Percentiles rank a stretch among this genome's conserved stretches.
Evolutionary conservation across 2,113 vertebrate species (phyloP).

Genomic region (Leptocoma aspasia): DNA sequence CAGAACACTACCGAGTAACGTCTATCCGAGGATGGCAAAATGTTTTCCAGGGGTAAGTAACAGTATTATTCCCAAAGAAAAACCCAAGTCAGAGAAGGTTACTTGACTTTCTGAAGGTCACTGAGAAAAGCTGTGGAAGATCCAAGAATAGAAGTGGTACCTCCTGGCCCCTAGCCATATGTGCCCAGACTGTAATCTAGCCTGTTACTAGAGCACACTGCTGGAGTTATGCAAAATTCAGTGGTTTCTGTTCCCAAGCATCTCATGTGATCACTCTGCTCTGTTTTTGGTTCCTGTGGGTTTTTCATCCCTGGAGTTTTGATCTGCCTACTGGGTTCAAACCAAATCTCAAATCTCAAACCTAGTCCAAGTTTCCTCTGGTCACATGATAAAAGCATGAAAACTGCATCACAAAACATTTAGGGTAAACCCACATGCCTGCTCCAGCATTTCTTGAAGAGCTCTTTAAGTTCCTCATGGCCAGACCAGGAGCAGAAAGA

Average conservation of each 20-base stretch:
- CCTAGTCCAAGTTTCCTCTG: not conserved
- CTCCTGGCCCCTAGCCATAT: not conserved
- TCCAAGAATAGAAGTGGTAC: not conserved
- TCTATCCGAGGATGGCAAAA: not conserved
- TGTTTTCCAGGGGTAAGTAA: not conserved
- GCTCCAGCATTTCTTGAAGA: not conserved
- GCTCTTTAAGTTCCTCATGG: not conserved
- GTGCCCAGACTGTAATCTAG: not conserved
- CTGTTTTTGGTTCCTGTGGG: not conserved
- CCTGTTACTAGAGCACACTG: not conserved
- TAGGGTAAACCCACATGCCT: not conserved
- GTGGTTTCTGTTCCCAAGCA: slow-evolving; percentile 17
- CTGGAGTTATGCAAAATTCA: slow-evolving; percentile 25
- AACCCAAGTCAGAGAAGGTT: not conserved
- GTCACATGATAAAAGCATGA: not conserved
- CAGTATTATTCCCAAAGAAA: not conserved
- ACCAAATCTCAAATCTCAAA: not conserved
- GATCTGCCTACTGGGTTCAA: not conserved
- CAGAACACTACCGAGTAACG: not conserved
- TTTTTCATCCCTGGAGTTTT: slow-evolving; percentile 16
- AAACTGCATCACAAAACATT: not conserved
- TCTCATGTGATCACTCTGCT: not conserved
- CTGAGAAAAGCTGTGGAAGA: not conserved
- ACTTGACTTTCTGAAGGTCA: not conserved
- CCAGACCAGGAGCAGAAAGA: not conserved